Percentiles rank a stretch among this genome's conserved stretches.
phyloP scores from a whole-genome alignment of 2,888 invertebrate species.

The Odontocolon sp. region DNA sequence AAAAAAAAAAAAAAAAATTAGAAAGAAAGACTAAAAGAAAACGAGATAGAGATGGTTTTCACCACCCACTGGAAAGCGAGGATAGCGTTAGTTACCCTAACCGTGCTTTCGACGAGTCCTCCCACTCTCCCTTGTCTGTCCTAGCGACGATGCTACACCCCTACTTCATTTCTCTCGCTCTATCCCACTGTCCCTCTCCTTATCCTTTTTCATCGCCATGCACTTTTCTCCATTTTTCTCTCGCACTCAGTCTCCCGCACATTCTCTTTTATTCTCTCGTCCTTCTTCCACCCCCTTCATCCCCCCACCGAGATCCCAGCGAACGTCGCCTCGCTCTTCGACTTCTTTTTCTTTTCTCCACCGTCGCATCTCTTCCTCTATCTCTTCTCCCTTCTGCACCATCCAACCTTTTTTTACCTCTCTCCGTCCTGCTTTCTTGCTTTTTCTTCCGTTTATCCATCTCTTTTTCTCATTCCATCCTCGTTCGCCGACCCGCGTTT shows the following conservation, averaged over 20 bases:
- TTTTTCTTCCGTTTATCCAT: constrained; percentile 34
- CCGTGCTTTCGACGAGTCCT: constrained; percentile 31
- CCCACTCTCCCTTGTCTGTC: constrained; percentile 10
- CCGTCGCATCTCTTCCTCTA: constrained; percentile 67
- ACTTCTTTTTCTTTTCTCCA: constrained; percentile 55
- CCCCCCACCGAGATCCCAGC: constrained; percentile 9
- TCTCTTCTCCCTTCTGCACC: constrained; percentile 57
- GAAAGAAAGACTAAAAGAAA: not conserved
- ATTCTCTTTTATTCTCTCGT: constrained; percentile 36
- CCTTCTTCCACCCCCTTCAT: constrained; percentile 9
- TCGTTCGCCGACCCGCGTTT: constrained; percentile 45
- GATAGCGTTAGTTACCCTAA: constrained; percentile 50
- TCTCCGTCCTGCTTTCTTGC: constrained; percentile 44
- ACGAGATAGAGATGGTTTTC: constrained; percentile 16
- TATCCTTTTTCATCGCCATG: constrained; percentile 13
- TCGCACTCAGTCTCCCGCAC: constrained; percentile 25
- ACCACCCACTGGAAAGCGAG: not conserved
- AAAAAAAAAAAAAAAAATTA: not conserved
- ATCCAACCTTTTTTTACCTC: constrained; percentile 46
- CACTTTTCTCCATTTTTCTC: constrained; percentile 46
- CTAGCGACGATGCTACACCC: constrained; percentile 30
- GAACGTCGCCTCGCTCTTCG: constrained; percentile 38
- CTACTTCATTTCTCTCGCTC: constrained; percentile 25
- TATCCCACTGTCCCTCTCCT: constrained; percentile 11
- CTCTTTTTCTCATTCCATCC: constrained; percentile 59